Conservation (phyloP, 1,140 invertebrate genomes). For the Caenorhabditis briggsae region DNA sequence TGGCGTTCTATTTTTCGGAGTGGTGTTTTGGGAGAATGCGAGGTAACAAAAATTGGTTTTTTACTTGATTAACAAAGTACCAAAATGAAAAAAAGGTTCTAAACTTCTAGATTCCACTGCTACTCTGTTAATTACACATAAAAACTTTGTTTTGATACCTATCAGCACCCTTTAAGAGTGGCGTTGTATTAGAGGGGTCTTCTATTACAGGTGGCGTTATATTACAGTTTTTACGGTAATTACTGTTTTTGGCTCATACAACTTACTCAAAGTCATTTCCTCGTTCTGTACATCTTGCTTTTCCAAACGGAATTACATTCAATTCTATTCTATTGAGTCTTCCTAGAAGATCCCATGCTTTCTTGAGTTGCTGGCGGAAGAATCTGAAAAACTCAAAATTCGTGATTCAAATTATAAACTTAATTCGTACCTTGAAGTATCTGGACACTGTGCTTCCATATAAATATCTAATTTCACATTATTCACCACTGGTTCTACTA, state of each 20-base stretch:
- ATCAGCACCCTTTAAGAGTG: too few relatives aligned
- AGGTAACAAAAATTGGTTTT: too few relatives aligned
- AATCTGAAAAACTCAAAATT: slow-evolving; percentile 63
- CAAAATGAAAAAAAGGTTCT: too few relatives aligned
- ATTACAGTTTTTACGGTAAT: too few relatives aligned
- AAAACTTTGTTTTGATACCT: too few relatives aligned
- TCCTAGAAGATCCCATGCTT: slow-evolving; percentile 71
- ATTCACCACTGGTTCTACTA: slow-evolving; percentile 55
- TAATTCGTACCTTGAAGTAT: slow-evolving; percentile 68
- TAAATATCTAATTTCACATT: slow-evolving; percentile 69
- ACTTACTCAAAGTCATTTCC: slow-evolving; percentile 73
- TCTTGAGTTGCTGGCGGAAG: slow-evolving; percentile 72
- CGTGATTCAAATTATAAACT: neutral
- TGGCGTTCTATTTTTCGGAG: too few relatives aligned
- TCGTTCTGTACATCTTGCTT: slow-evolving; percentile 72
- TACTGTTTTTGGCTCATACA: neutral
- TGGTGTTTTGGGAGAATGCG: too few relatives aligned
- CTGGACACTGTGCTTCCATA: slow-evolving; percentile 77
- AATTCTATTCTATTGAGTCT: slow-evolving; percentile 69
- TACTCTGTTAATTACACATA: too few relatives aligned
- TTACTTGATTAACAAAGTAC: too few relatives aligned
- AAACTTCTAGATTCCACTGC: too few relatives aligned
- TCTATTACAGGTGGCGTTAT: too few relatives aligned
- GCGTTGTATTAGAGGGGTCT: too few relatives aligned
- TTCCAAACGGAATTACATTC: slow-evolving; percentile 76